Base-by-base conservation (phyloP, 2,888 invertebrate genomes). In the Allolobophora icterica region DNA sequence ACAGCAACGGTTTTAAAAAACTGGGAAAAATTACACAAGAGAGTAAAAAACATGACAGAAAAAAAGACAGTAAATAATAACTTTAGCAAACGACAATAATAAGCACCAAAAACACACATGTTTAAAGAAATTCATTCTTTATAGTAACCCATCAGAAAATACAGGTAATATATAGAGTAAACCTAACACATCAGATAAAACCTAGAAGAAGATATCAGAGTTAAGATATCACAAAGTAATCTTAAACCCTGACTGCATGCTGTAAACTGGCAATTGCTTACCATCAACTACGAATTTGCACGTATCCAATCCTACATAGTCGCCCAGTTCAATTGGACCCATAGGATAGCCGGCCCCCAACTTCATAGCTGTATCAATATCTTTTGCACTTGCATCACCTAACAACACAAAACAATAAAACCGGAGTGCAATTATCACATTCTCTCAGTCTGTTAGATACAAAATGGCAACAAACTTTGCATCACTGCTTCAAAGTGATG, bases 311-410 rank as follows among this genome's bases (percentile, higher is more conserved):
- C 98, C 98, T 0, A 97, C 97, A 95, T 97, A 98, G 96, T 98
- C 98, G 0, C 97, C 96, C 90, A 98, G 95, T 95, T 98, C 97
- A 92, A 98, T 96, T 0, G 98, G 98, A 8, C 98, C 98, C 98
- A 98, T 98, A 13, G 98, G 98, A 95, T 98, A 94, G 4, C 95
- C 95, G 30, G 98, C 97, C 15, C 98, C 98, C 1, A 98, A 96
- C 95, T 98, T 98, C 98, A 98, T 98, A 0, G 98, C 98, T 21
- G 96, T 97, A 94, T 98, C 98, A 91, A 98, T 97, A 95, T 98
- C 98, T 92, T 96, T 95, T 0, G 97, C 96, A 8, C 97, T 96
- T 5, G 96, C 96, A 94, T 96, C 96, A 90, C 96, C 96, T 95
- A 89, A 33, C 34, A 90, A 45, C 84, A 84, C 40, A 83, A 87